Base-by-base conservation (phyloP, 2,113 vertebrate genomes). In the Leptobrachium ailaonicum region DNA sequence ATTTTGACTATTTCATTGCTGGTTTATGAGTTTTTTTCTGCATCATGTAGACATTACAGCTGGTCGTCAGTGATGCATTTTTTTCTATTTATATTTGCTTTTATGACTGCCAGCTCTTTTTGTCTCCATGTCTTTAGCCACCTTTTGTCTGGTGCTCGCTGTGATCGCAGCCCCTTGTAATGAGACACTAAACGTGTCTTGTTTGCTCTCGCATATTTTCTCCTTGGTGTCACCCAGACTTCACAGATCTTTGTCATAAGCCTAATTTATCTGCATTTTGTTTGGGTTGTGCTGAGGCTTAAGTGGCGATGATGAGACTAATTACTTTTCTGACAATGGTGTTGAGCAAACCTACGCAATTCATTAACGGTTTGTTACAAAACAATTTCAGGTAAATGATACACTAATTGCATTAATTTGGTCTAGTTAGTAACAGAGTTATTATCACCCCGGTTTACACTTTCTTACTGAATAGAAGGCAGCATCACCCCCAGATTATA, bases 211-310 rank as follows among this genome's bases (percentile, higher is more conserved):
- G 45, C 68, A 53, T 42, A 7, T n/a, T 73, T 58, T 43, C 54
- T 47, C 3, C 47, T 71, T 50, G 45, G 13, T 64, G 9, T 79
- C 60, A 66, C 70, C 41, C 9, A 4, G 4, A 3, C 0, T 43
- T 13, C 10, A 3, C n/a, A 76, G 82, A 83, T 9, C 58, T 6
- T 13, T 42, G 41, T 8, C 66, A 32, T n/a, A 47, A 13, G 42
- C 80, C 83, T 87, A 82, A 86, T 87, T 85, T 87, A 86, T 85
- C 83, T 88, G 73, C 72, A 73, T 64, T 87, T 86, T 87, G 85
- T 71, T 84, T 80, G 74, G 79, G 68, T 60, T 85, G 78, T 20
- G 84, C 69, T 20, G 13, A 72, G 77, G 53, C 60, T 79, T 79
- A 85, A 88, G 87, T 82, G 86, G 84, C 79, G 87, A 64, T 0